Conservation (phyloP, 2,888 invertebrate species). For the Netelia virgata region DNA sequence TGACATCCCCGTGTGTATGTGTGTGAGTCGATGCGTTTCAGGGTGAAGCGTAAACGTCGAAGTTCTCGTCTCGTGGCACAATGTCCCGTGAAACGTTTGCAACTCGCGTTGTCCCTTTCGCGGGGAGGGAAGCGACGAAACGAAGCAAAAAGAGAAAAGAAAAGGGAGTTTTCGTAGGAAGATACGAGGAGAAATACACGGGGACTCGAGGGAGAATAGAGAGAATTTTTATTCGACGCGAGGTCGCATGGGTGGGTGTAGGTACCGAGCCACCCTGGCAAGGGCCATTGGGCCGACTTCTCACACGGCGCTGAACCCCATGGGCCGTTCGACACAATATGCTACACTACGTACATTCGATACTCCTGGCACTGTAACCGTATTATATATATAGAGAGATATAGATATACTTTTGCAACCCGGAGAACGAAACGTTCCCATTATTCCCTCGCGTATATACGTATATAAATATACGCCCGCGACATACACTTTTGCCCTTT, state of each 20-base stretch:
- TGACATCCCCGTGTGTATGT: neutral
- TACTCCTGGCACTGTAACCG: constrained; percentile 76
- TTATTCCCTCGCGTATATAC: constrained; percentile 79
- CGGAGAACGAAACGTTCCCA: constrained; percentile 78
- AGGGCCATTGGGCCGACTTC: constrained; percentile 73
- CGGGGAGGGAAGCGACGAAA: neutral
- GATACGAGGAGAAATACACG: neutral
- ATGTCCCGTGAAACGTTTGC: constrained; percentile 79
- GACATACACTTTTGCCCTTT: constrained; percentile 65
- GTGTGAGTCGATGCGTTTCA: constrained; percentile 32
- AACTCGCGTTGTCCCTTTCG: constrained; percentile 32
- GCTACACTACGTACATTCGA: constrained; percentile 79
- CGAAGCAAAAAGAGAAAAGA: too few relatives aligned
- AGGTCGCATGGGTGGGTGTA: neutral
- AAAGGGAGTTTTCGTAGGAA: constrained; percentile 10
- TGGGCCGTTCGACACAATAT: constrained; percentile 80
- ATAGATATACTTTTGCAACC: constrained; percentile 64
- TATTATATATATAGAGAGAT: constrained; percentile 12
- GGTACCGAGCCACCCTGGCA: constrained; percentile 35
- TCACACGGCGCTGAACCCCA: constrained; percentile 79
- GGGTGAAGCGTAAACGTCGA: constrained; percentile 53
- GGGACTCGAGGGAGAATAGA: neutral
- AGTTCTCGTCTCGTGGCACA: constrained; percentile 73
- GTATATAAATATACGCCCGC: constrained; percentile 4
- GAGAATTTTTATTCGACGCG: neutral